These are phyloP conservation scores for Smittia sp. DNA, from an alignment of 2,888 invertebrate genomes.

Conservation along the genomic window DNA sequence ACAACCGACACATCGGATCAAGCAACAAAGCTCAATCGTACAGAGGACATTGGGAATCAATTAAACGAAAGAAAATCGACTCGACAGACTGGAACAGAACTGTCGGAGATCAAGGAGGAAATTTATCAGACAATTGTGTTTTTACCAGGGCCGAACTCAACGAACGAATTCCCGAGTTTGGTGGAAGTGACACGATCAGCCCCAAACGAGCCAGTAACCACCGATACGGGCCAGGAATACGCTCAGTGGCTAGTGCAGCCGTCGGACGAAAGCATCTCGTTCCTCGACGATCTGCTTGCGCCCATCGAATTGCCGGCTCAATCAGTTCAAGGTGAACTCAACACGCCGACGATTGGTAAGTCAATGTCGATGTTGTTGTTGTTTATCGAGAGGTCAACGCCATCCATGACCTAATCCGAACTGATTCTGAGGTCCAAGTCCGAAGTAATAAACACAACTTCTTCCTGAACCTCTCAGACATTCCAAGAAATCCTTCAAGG, in stretches of 20 bases:
- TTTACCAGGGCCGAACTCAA: slow-evolving; percentile 28
- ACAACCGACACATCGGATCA: slow-evolving; percentile 31
- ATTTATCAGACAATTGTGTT: slow-evolving; percentile 31
- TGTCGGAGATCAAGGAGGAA: slow-evolving; percentile 1
- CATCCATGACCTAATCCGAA: neutral
- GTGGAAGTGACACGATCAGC: slow-evolving; percentile 16
- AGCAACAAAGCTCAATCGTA: slow-evolving; percentile 13
- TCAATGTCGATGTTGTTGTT: slow-evolving; percentile 12
- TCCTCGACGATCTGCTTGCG: slow-evolving; percentile 23
- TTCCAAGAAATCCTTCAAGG: too few relatives aligned
- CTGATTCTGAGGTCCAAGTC: neutral
- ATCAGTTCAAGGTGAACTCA: slow-evolving; percentile 38
- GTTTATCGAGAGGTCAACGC: neutral
- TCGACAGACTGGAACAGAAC: slow-evolving; percentile 30
- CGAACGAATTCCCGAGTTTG: slow-evolving; percentile 6
- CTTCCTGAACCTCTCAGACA: too few relatives aligned
- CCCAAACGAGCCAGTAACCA: slow-evolving; percentile 27
- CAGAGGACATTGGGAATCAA: slow-evolving; percentile 22
- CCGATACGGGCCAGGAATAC: neutral
- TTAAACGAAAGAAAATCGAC: slow-evolving; percentile 32
- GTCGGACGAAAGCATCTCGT: slow-evolving; percentile 5
- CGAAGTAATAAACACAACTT: too few relatives aligned
- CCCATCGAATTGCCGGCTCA: slow-evolving; percentile 6
- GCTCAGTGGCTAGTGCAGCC: neutral
- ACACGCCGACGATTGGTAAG: slow-evolving; percentile 35